These are phyloP conservation scores for Dynastes grantii DNA, from an alignment of 2,888 invertebrate genomes.

Conservation along the genomic window DNA sequence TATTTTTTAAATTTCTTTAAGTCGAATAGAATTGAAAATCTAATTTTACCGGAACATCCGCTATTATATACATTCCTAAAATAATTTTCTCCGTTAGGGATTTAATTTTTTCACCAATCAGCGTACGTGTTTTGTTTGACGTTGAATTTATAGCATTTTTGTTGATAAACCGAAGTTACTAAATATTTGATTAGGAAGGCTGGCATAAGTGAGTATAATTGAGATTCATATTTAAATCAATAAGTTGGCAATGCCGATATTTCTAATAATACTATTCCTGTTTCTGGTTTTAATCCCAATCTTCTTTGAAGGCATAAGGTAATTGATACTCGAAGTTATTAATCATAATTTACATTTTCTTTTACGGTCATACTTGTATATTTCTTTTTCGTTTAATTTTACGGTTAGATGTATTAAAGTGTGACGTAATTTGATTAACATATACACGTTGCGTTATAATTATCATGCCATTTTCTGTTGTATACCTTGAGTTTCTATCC, in stretches of 20 bases:
- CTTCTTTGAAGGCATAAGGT: slow-evolving; percentile 27
- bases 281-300: slow-evolving; percentile 20
- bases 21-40: neutral
- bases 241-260: slow-evolving; percentile 31
- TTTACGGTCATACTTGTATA: neutral
- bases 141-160: slow-evolving; percentile 16
- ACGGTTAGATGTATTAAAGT: slow-evolving; percentile 4
- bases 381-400: neutral
- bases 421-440: slow-evolving; percentile 33
- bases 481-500: no score
- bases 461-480: slow-evolving; percentile 12
- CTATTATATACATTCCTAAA: neutral
- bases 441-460: slow-evolving; percentile 27
- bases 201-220: slow-evolving; percentile 1
- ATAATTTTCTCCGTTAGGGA: slow-evolving; percentile 2
- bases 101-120: slow-evolving; percentile 27
- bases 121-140: neutral
- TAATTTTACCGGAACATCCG: slow-evolving; percentile 41
- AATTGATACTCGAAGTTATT: slow-evolving; percentile 15
- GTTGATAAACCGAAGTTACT: slow-evolving; percentile 19
- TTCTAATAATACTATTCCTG: slow-evolving; percentile 17
- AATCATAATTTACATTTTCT: neutral
- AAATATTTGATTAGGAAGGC: slow-evolving; percentile 25
- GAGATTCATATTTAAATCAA: slow-evolving; percentile 27
- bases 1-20: slow-evolving; percentile 11